Evolutionary conservation across 2,888 invertebrate species (phyloP), one percentile per base, ranked within the genome.

Genomic region (Zygogramma bicolorata): DNA sequence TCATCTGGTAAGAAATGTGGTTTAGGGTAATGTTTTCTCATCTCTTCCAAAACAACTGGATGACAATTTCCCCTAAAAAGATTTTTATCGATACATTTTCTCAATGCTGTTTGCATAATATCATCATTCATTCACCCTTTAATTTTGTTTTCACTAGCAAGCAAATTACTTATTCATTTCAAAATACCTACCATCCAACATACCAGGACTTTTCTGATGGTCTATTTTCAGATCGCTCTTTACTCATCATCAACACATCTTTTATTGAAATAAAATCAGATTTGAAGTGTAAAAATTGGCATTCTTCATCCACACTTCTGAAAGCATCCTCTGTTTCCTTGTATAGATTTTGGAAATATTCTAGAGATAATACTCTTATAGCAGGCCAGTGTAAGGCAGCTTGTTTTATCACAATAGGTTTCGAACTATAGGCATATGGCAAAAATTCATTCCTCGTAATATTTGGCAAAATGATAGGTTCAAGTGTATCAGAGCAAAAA

Each of bases 1-100:
- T 96, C 95, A 70, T 92, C 90, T 1, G 97, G 97, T 76, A 97
- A 88, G 87, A 97, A 97, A 80, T 94, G 92, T 29, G 97, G 97
- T 68, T 93, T 88, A 40, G 91, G 90, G 86, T 97, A 97, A 84
- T 93, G 92, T 82, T 92, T 89, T 69, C 95, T 90, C 81, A 97
- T 90, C 83, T 91, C 90, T 13, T 90, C 88, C 75, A 95, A 87
- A 40, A 97, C 91, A 61, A 91, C 91, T n/a, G 93, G 92, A 88
- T 97, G 94, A 83, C 97, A 97, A 85, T 97, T 97, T 70, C 95
- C 94, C 93, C 93, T 93, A 82, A 38, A 87, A 62, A 29, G 63
- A 58, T 38, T 0, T 13, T 13, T 34, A 34, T 0, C 0, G 34
- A 34, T 13, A 34, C 34, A 10, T 31, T 31, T 31, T 7, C 4